Conservation (phyloP, 64 coral and sea anemone genomes). For the Platygyra sinensis region DNA sequence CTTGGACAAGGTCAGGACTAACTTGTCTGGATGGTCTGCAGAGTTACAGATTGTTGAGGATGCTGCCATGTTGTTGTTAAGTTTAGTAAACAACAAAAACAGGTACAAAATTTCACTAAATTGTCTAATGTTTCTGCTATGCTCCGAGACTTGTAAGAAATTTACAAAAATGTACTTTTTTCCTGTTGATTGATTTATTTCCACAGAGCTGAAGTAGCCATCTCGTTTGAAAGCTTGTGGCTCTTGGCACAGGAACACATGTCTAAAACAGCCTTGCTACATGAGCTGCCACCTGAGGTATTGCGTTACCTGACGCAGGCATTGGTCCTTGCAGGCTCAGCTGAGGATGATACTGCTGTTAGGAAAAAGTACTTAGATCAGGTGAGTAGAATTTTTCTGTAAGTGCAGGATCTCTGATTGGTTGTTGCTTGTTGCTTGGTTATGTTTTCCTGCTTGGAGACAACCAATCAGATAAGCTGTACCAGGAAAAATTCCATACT, state of each 20-base stretch:
- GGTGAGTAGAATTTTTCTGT: conserved; percentile 37
- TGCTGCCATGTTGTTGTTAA: conserved; percentile 76
- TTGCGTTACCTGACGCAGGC: conserved; percentile 78
- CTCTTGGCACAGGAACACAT: conserved; percentile 79
- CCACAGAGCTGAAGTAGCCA: conserved; percentile 76
- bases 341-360: conserved; percentile 40
- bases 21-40: conserved; percentile 77
- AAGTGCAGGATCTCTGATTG: background rate
- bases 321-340: conserved; percentile 78
- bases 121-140: background rate
- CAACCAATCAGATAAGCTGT: no score
- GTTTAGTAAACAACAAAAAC: conserved; percentile 79
- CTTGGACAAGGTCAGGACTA: conserved; percentile 80
- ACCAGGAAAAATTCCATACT: no score
- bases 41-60: conserved; percentile 86
- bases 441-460: no score
- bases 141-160: background rate
- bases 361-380: conserved; percentile 91
- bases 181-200: background rate
- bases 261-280: conserved; percentile 62
- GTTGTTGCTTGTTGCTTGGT: background rate
- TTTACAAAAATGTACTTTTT: background rate
- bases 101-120: conserved; percentile 54
- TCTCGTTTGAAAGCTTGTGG: conserved; percentile 78
- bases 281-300: conserved; percentile 77